A percentile compares a stretch with the other conserved stretches of the same genome.
These are phyloP conservation scores for Phocoena sinus DNA, from an alignment of 2,113 vertebrate genomes.

Conservation along the genomic window DNA sequence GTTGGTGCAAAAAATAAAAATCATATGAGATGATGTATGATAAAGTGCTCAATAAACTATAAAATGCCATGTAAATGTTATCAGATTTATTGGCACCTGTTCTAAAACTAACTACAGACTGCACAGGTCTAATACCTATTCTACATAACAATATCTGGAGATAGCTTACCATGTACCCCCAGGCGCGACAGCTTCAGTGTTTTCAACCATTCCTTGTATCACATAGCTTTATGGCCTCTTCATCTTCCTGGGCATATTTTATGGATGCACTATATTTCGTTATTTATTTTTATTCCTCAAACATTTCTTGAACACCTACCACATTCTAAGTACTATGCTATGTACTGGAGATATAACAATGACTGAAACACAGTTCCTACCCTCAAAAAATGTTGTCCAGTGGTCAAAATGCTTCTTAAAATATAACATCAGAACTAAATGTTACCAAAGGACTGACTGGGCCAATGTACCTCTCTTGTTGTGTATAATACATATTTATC, in stretches of 20 bases:
- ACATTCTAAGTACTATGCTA: not conserved
- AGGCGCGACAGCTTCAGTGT: not conserved
- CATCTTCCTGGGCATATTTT: not conserved
- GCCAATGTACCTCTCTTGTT: not conserved
- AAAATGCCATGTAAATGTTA: not conserved
- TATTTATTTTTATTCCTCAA: not conserved
- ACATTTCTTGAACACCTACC: not conserved
- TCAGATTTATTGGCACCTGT: not conserved
- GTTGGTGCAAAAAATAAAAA: not conserved
- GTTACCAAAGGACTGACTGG: not conserved
- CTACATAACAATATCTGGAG: not conserved
- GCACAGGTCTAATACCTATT: not conserved
- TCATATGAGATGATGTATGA: not conserved
- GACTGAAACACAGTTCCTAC: not conserved
- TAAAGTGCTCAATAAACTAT: not conserved
- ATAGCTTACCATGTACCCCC: not conserved
- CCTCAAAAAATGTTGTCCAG: not conserved
- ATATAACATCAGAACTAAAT: not conserved
- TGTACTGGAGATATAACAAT: not conserved
- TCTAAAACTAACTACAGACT: not conserved
- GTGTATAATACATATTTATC: not conserved
- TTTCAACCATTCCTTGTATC: not conserved
- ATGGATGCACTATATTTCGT: not conserved
- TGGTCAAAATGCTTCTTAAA: not conserved
- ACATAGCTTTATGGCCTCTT: not conserved